These are phyloP conservation scores for Wasmannia auropunctata DNA, from an alignment of 1,140 invertebrate species.

Conservation along the genomic window DNA sequence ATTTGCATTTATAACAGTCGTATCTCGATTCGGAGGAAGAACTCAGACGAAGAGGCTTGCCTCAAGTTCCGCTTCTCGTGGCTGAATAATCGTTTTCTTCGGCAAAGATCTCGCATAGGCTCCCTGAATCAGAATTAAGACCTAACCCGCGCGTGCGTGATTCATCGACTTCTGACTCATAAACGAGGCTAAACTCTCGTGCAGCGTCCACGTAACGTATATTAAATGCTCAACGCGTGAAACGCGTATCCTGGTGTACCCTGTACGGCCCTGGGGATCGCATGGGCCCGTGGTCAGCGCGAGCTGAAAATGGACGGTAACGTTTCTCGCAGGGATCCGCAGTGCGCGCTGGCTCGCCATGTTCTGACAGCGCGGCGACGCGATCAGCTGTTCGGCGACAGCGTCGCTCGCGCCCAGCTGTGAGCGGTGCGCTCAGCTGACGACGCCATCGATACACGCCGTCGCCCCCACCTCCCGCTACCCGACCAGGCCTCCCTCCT, in stretches of 20 bases:
- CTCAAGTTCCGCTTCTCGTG: not conserved
- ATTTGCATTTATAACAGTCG: not conserved
- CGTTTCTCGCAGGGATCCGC: not conserved
- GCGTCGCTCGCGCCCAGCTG: slow-evolving; percentile 79
- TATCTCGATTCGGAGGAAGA: not conserved
- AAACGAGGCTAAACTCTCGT: no score
- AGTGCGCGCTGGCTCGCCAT: slow-evolving; percentile 27
- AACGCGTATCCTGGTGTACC: not conserved
- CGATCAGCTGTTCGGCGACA: slow-evolving; percentile 83
- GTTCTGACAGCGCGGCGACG: slow-evolving; percentile 50
- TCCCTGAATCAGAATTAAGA: not conserved
- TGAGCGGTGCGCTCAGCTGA: slow-evolving; percentile 81
- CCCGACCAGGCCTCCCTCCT: not conserved
- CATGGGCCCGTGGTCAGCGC: no score
- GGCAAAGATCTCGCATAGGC: not conserved
- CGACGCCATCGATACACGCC: slow-evolving; percentile 73
- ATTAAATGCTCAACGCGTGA: not conserved
- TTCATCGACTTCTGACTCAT: slow-evolving; percentile 23
- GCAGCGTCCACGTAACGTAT: not conserved
- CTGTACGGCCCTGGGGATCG: slow-evolving; percentile 3
- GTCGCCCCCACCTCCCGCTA: slow-evolving; percentile 52
- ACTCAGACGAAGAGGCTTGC: not conserved
- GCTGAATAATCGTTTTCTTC: not conserved
- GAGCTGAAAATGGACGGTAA: slow-evolving; percentile 63
- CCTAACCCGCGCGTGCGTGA: not conserved